Evolutionary conservation across 2,797 vertebrate genomes (phyloP).

Genomic region (Siniperca undulata): DNA sequence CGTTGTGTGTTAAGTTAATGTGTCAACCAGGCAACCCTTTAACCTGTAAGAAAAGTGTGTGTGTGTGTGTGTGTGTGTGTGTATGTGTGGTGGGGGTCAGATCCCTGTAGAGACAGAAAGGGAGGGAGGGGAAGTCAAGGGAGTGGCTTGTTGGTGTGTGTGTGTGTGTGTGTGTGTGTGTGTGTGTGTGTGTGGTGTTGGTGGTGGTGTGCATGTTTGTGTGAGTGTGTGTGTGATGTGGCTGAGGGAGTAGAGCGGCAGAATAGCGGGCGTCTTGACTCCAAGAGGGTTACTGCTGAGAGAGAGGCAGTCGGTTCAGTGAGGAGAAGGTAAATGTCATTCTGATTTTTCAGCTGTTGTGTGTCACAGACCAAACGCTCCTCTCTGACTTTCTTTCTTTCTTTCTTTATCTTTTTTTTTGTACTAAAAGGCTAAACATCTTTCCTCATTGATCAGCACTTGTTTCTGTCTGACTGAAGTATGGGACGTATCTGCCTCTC

Average conservation of each 20-base stretch:
- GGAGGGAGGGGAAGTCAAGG: constrained; percentile 79
- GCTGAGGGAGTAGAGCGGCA: constrained; percentile 72
- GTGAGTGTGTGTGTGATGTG: constrained; percentile 75
- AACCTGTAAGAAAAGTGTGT: constrained; percentile 54
- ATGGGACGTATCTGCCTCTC: constrained; percentile 54
- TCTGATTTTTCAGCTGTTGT: constrained; percentile 49
- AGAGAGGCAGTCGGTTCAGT: constrained; percentile 47
- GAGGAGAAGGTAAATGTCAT: constrained; percentile 74
- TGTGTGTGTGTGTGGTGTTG: constrained; percentile 47
- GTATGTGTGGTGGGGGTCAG: constrained; percentile 41
- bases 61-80: constrained; percentile 24
- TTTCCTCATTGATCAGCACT: constrained; percentile 20
- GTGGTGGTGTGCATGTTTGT: constrained; percentile 36
- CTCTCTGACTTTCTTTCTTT: constrained; percentile 31
- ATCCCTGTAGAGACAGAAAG: constrained; percentile 72
- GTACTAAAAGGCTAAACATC: constrained; percentile 13
- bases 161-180: constrained; percentile 52
- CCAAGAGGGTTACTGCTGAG: constrained; percentile 54
- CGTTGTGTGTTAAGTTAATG: constrained; percentile 72
- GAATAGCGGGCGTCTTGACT: constrained; percentile 76
- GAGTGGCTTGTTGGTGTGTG: constrained; percentile 77
- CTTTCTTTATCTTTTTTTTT: neutral
- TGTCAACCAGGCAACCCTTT: constrained; percentile 74
- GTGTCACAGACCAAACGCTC: constrained; percentile 48
- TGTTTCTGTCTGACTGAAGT: constrained; percentile 48